phyloP scores from a whole-genome alignment of 1,140 invertebrate species.

The Sinella curviseta region DNA sequence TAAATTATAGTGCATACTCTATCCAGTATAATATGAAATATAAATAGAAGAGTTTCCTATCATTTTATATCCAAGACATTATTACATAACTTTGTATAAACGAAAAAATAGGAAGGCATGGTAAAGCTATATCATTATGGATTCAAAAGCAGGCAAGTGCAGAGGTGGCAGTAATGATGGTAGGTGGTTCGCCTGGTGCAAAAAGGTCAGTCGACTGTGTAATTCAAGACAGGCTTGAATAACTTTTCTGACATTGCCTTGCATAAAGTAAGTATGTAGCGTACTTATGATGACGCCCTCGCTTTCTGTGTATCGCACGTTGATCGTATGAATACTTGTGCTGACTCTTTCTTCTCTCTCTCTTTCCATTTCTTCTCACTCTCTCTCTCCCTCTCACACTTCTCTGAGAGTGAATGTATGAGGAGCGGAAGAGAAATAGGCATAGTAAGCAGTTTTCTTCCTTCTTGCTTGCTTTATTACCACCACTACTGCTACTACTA shows the following conservation, averaged over 20 bases:
- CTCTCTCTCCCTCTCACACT: no score
- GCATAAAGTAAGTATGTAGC: neutral
- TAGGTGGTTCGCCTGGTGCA: conserved; percentile 13
- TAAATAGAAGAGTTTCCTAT: neutral
- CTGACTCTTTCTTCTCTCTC: no score
- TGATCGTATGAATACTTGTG: conserved; percentile 10
- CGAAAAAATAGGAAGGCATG: neutral
- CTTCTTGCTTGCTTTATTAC: neutral
- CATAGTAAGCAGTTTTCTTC: neutral
- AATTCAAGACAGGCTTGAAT: conserved; percentile 26
- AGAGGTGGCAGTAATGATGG: conserved; percentile 3
- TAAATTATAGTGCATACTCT: neutral
- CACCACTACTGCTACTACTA: neutral
- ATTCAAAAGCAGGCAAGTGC: neutral
- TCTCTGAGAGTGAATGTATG: no score
- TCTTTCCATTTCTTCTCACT: no score
- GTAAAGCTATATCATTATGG: neutral
- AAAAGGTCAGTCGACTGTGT: conserved; percentile 22
- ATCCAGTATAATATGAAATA: neutral
- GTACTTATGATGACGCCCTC: neutral
- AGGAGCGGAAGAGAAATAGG: neutral
- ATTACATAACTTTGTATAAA: neutral
- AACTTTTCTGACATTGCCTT: conserved; percentile 17
- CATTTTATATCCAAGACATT: neutral
- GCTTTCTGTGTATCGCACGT: no score